These are phyloP conservation scores for Gracilinanus agilis DNA, from an alignment of 2,113 vertebrate genomes.

Conservation along the genomic window DNA sequence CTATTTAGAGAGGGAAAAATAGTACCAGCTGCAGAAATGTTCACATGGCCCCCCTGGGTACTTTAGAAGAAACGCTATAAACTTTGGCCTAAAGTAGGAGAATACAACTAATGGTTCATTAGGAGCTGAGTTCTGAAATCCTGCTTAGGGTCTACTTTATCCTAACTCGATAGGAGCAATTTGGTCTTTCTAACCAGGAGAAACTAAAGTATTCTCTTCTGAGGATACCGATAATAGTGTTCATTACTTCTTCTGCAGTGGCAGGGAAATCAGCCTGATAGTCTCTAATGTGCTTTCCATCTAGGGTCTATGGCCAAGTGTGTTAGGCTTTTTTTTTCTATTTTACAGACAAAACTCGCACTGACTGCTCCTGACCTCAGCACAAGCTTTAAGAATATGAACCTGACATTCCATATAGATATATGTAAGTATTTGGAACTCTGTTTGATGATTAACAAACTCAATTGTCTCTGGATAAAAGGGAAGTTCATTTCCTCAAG, in stretches of 20 bases:
- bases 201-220: conserved; percentile 20
- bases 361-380: conserved; percentile 18
- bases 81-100: neutral
- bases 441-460: conserved; percentile 62
- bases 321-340: conserved; percentile 32
- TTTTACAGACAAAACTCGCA: conserved; percentile 56
- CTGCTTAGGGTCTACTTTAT: conserved; percentile 34
- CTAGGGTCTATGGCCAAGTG: conserved; percentile 62
- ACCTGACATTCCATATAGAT: conserved; percentile 51
- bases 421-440: conserved; percentile 38
- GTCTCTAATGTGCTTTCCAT: conserved; percentile 66
- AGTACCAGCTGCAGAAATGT: neutral
- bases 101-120: neutral
- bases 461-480: conserved; percentile 44
- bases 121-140: neutral
- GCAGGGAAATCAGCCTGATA: conserved; percentile 63
- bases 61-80: conserved; percentile 3
- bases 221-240: neutral
- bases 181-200: conserved; percentile 32
- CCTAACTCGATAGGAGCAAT: conserved; percentile 51
- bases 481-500: conserved; percentile 57
- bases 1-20: neutral
- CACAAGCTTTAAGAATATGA: conserved; percentile 55
- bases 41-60: neutral
- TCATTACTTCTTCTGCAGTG: conserved; percentile 50